Percentiles rank a stretch among this genome's conserved stretches.
phyloP scores from a whole-genome alignment of 2,113 vertebrate genomes.

The Mesoclemmys tuberculata region DNA sequence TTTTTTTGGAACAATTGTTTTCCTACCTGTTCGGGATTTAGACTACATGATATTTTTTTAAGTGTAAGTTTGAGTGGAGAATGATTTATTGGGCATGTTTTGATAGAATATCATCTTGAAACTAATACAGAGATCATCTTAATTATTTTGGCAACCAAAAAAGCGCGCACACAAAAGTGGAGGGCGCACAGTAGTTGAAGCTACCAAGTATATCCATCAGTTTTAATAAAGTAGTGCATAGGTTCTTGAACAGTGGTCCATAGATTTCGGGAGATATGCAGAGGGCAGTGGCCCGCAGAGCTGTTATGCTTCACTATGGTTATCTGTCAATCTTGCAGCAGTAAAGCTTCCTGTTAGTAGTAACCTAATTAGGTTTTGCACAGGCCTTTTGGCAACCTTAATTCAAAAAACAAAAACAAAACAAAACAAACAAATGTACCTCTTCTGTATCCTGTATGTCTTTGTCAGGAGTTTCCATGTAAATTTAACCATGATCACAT shows the following conservation, averaged over 20 bases:
- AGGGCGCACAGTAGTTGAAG: background rate
- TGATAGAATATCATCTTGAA: slow-evolving; percentile 19
- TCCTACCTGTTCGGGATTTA: slow-evolving; percentile 55
- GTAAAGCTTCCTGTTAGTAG: background rate
- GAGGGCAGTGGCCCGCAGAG: background rate
- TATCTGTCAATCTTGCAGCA: background rate
- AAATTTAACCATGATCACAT: background rate
- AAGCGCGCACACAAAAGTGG: background rate
- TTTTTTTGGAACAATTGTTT: slow-evolving; percentile 57
- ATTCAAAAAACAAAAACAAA: background rate
- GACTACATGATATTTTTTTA: slow-evolving; percentile 37
- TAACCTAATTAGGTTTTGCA: background rate
- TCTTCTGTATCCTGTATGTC: background rate
- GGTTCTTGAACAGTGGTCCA: background rate
- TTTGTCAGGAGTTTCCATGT: background rate
- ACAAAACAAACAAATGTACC: background rate
- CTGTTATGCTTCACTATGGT: background rate
- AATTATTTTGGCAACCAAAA: background rate
- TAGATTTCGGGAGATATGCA: background rate
- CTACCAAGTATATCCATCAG: background rate
- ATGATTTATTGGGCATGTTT: background rate
- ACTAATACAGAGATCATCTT: background rate
- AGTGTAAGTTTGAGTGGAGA: slow-evolving; percentile 49
- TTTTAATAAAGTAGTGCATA: background rate
- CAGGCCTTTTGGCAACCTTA: background rate